phyloP scores from a whole-genome alignment of 2,797 vertebrate species.

The Malurus leucopterus region DNA sequence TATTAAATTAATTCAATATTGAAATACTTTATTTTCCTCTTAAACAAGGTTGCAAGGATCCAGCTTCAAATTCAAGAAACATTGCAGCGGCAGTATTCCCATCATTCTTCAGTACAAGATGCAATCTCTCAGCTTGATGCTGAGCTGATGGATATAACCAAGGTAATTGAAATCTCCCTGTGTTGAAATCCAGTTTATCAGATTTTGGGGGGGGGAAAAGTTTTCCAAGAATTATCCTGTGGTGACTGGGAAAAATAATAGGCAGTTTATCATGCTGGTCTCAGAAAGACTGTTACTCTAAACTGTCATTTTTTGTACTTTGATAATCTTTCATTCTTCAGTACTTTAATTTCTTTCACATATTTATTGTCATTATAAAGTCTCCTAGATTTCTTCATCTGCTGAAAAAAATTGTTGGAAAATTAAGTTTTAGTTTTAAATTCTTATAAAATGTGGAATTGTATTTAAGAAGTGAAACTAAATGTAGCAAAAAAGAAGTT shows the following conservation, averaged over 20 bases:
- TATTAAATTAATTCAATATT: neutral
- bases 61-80: slow-evolving; percentile 97
- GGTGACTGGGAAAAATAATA: neutral
- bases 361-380: neutral
- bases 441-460: neutral
- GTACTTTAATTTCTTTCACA: neutral
- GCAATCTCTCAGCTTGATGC: slow-evolving; percentile 90
- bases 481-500: neutral
- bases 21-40: neutral
- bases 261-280: neutral
- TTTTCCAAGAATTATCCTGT: neutral
- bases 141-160: slow-evolving; percentile 95
- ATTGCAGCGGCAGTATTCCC: slow-evolving; percentile 85
- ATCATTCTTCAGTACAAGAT: slow-evolving; percentile 89
- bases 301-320: neutral
- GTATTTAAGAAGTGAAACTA: neutral
- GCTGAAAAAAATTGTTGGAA: neutral
- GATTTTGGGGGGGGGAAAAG: rapidly evolving
- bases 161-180: slow-evolving; percentile 72
- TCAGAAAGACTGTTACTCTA: neutral
- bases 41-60: slow-evolving; percentile 89
- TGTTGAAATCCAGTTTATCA: neutral
- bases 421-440: neutral
- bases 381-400: neutral
- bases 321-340: neutral